Percentiles rank a stretch among this genome's conserved stretches.
These are phyloP conservation scores for Mesopsocus fuscifrons DNA, from an alignment of 2,888 invertebrate genomes.

Conservation along the genomic window DNA sequence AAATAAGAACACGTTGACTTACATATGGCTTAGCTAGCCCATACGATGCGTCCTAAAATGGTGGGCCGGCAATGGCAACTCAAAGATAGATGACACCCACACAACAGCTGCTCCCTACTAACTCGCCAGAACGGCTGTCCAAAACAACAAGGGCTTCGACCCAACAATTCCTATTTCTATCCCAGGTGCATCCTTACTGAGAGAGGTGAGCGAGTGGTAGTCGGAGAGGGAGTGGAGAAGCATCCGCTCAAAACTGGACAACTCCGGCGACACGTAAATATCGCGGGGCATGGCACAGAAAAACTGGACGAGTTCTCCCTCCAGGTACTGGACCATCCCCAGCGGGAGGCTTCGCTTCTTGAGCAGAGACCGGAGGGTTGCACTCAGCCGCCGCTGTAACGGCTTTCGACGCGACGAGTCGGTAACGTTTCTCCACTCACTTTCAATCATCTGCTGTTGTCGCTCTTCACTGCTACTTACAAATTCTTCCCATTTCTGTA, in stretches of 20 bases:
- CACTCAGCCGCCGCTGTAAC: background rate
- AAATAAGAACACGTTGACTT: no score
- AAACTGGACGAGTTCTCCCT: background rate
- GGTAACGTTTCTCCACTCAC: no score
- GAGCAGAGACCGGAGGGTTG: background rate
- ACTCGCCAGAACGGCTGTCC: no score
- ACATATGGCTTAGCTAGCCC: no score
- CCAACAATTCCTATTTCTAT: no score
- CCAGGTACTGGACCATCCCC: conserved; percentile 5
- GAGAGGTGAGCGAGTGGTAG: conserved; percentile 21
- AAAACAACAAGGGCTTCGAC: no score
- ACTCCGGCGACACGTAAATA: conserved; percentile 1
- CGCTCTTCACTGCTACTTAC: conserved; percentile 3
- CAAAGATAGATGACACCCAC: no score
- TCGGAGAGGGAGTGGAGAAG: conserved; percentile 23
- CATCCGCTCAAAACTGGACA: conserved; percentile 21
- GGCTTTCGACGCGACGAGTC: no score
- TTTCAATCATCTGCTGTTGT: background rate
- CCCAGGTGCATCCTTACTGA: no score
- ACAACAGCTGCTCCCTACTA: no score
- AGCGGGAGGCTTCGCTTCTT: background rate
- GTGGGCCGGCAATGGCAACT: background rate
- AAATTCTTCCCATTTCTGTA: conserved; percentile 8
- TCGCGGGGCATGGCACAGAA: conserved; percentile 1
- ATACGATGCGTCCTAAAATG: background rate